Conservation (phyloP, 2,113 vertebrate genomes). For the Syngnathus scovelli region DNA sequence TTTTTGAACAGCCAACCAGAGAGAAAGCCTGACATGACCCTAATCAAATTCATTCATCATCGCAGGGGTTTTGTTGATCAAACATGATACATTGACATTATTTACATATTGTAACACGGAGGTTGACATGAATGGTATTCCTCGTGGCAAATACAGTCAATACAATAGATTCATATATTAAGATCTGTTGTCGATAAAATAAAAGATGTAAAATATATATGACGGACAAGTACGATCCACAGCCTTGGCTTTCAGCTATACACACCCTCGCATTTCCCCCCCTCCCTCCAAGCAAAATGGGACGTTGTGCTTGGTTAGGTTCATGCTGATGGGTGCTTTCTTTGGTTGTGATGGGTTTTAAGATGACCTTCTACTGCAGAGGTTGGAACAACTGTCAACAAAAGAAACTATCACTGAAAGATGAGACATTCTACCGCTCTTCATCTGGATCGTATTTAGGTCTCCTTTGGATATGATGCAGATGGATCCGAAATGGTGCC, state of each 20-base stretch:
- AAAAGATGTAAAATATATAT: conserved; percentile 57
- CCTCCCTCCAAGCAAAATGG: conserved; percentile 41
- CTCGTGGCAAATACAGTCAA: conserved; percentile 62
- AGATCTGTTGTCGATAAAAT: conserved; percentile 69
- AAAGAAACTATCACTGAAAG: conserved; percentile 2
- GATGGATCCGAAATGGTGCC: not conserved
- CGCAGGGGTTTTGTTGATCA: conserved; percentile 59
- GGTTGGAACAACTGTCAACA: conserved; percentile 3
- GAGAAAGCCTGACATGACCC: conserved; percentile 67
- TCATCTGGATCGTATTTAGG: conserved; percentile 29
- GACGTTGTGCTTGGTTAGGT: conserved; percentile 61
- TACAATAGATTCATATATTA: conserved; percentile 73
- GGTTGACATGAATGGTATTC: conserved; percentile 57
- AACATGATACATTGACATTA: conserved; percentile 65
- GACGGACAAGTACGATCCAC: conserved; percentile 64
- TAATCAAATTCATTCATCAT: conserved; percentile 66
- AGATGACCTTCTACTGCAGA: conserved; percentile 22
- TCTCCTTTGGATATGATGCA: conserved; percentile 5
- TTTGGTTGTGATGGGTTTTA: conserved; percentile 68
- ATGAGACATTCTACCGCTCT: conserved; percentile 25
- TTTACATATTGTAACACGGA: conserved; percentile 70
- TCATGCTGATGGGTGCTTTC: conserved; percentile 56
- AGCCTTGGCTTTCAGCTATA: conserved; percentile 62
- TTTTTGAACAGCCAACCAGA: conserved; percentile 68
- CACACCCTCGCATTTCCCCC: conserved; percentile 47